Percentiles rank a stretch among this genome's conserved stretches.
phyloP scores from a whole-genome alignment of 2,113 vertebrate species.

The Eidolon helvum region DNA sequence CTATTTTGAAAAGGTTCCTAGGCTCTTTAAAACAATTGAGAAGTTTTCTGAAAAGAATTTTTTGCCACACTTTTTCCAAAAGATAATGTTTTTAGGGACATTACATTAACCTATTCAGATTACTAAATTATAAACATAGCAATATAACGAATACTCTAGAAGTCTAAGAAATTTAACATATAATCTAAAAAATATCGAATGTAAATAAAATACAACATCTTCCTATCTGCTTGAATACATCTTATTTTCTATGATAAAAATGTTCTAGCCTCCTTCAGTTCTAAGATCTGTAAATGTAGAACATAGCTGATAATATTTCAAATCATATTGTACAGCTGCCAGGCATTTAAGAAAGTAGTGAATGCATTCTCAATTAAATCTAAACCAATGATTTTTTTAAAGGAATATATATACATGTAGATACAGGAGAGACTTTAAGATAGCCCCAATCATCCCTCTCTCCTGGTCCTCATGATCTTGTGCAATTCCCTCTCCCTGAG shows the following conservation, averaged over 20 bases:
- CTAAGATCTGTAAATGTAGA: not conserved
- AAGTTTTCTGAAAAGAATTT: not conserved
- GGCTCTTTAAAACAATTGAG: not conserved
- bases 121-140: not conserved
- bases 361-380: not conserved
- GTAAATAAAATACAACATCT: not conserved
- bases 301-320: not conserved
- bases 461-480: not conserved
- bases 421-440: not conserved
- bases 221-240: not conserved
- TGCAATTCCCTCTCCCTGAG: not conserved
- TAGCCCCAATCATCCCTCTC: not conserved
- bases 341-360: conserved; percentile 29
- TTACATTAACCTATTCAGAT: not conserved
- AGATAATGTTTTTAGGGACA: not conserved
- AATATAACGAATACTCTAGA: not conserved
- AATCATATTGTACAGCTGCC: not conserved
- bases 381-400: not conserved
- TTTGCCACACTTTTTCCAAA: not conserved
- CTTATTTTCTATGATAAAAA: not conserved
- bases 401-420: not conserved
- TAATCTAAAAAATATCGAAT: not conserved
- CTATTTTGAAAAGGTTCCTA: conserved; percentile 15
- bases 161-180: not conserved
- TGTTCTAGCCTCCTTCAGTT: not conserved